Evolutionary conservation across 2,113 vertebrate genomes (phyloP), one percentile per base, ranked within the genome.

Genomic region (Oenanthe melanoleuca): DNA sequence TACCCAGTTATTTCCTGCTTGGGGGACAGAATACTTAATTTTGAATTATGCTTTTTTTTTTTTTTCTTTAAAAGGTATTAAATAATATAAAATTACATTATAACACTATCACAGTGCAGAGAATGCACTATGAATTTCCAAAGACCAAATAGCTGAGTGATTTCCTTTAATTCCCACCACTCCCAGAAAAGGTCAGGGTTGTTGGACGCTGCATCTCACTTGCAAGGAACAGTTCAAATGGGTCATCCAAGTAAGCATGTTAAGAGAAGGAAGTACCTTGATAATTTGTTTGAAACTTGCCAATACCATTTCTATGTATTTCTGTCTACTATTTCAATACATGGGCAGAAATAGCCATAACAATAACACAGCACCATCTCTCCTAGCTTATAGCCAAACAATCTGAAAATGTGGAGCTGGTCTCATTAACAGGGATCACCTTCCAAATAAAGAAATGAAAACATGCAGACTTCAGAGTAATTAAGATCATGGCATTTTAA

Each of bases 401-500:
- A 93, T 49, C 69, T 77, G 34, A 89, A 87, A 89, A 74, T 29
- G 18, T 81, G 53, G 24, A 38, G 6, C 50, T 75, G 28, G 16
- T 88, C 57, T 94, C 55, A 70, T 37, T 86, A 86, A 88, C 42
- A 61, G 26, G 40, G 79, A 72, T 93, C 28, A 5, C 61, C 65
- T 94, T 83, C 81, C 74, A 95, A 21, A 95, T 94, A 96, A 89
- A 87, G 80, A 89, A 96, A 95, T 33, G 15, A 91, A 92, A 97
- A 91, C 71, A 91, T 65, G 33, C 31, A 83, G 71, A 65, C 56
- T 85, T 94, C 78, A 92, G 64, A 81, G 37, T 71, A 80, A 92
- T 89, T 94, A 92, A 80, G 73, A 80, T 55, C 59, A 33, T 28
- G 49, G 50, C 15, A 91, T 71, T 92, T 89, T 88, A 33, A 86